Conservation (phyloP, 2,113 vertebrate species). For the Synodontis membranacea region DNA sequence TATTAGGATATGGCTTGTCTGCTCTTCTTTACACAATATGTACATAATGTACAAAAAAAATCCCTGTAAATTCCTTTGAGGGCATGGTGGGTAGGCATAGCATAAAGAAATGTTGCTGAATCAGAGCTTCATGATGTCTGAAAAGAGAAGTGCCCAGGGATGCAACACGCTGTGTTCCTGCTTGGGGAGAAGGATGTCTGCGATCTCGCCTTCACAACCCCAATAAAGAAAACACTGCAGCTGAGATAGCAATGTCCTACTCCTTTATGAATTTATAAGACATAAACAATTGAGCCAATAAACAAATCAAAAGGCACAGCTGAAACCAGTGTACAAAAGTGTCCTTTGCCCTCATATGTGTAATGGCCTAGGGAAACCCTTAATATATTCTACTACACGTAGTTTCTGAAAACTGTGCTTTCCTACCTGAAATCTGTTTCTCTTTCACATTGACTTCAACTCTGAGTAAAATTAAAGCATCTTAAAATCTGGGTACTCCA, state of each 20-base stretch:
- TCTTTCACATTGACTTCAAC: not conserved
- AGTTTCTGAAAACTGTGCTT: not conserved
- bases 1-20: not conserved
- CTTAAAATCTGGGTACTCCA: not conserved
- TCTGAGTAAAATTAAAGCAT: not conserved
- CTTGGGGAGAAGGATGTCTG: not conserved
- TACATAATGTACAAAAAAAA: not conserved
- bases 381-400: not conserved
- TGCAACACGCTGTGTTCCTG: not conserved
- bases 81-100: not conserved
- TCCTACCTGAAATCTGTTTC: not conserved
- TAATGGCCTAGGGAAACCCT: not conserved
- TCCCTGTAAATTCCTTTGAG: not conserved
- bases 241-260: slow-evolving; percentile 12
- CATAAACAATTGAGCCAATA: not conserved
- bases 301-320: not conserved
- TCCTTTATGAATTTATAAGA: not conserved
- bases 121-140: slow-evolving; percentile 8
- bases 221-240: not conserved
- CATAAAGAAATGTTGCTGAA: not conserved
- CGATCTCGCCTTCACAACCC: not conserved
- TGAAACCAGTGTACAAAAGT: not conserved
- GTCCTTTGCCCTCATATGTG: not conserved
- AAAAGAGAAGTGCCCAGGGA: not conserved
- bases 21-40: not conserved